Percentiles rank a stretch among this genome's conserved stretches.
phyloP scores from a whole-genome alignment of 2,888 invertebrate genomes.

The Gari tellinella region DNA sequence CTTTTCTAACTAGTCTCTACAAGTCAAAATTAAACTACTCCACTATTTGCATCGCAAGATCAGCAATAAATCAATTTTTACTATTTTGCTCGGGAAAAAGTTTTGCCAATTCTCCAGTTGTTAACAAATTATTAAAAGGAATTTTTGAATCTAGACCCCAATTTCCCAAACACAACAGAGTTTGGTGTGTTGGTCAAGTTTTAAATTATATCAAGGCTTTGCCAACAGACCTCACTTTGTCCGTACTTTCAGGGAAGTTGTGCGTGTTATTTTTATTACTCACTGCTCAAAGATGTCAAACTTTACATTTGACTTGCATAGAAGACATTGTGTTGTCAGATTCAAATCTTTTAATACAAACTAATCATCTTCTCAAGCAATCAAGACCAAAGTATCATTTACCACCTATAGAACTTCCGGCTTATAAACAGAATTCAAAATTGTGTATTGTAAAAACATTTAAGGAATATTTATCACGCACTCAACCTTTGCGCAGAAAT shows the following conservation, averaged over 20 bases:
- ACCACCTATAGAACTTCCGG: neutral
- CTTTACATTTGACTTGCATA: neutral
- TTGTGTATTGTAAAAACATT: constrained; percentile 7
- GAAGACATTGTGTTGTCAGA: neutral
- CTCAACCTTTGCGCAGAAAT: neutral
- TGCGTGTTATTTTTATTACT: neutral
- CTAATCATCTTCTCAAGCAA: neutral
- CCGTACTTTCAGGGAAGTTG: neutral
- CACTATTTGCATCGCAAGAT: constrained; percentile 16
- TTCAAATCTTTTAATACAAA: neutral
- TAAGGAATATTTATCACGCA: neutral
- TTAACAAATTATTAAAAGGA: constrained; percentile 1
- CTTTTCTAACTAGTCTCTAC: constrained; percentile 18
- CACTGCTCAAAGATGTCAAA: too few species aligned
- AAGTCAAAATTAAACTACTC: constrained; percentile 5
- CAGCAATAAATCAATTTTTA: constrained; percentile 26
- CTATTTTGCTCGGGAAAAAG: constrained; percentile 2
- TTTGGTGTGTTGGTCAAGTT: neutral
- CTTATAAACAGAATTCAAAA: neutral
- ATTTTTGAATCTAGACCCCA: neutral
- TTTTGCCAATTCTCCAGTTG: neutral
- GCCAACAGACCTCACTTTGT: neutral
- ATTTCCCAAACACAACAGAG: constrained; percentile 1
- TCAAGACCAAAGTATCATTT: too few species aligned
- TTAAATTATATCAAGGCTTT: neutral